phyloP scores from a whole-genome alignment of 53 echinoderm and acorn worm genomes.

The Crossaster papposus region DNA sequence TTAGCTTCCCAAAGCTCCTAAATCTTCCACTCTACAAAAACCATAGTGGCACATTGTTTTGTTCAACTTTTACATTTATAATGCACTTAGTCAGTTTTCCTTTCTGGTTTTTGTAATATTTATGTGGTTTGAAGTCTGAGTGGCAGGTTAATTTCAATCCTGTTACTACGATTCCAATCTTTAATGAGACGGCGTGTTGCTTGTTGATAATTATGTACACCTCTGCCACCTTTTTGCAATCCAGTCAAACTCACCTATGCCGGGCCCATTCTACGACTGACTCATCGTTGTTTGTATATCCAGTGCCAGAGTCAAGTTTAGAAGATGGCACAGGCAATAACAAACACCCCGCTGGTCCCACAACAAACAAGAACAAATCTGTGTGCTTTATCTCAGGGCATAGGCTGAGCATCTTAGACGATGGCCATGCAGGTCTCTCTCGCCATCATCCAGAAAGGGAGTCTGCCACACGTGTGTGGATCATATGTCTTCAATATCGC shows the following conservation, averaged over 20 bases:
- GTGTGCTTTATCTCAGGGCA: constrained; percentile 39
- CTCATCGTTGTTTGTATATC: constrained; percentile 38
- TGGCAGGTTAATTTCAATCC: neutral
- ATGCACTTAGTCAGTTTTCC: no score
- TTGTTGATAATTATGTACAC: neutral
- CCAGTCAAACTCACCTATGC: neutral
- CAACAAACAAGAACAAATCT: constrained; percentile 57
- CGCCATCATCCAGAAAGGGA: constrained; percentile 2
- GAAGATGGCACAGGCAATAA: constrained; percentile 36
- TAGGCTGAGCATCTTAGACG: neutral
- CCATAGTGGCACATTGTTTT: no score
- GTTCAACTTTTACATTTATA: no score
- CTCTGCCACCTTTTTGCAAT: neutral
- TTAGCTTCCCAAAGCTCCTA: no score
- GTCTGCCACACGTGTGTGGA: constrained; percentile 1
- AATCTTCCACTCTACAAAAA: no score
- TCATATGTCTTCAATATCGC: constrained; percentile 33
- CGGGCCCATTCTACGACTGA: constrained; percentile 1
- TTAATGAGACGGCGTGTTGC: neutral
- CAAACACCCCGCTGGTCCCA: constrained; percentile 33
- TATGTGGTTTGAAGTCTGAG: neutral
- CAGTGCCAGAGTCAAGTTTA: constrained; percentile 20
- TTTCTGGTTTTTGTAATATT: no score
- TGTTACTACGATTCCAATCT: neutral
- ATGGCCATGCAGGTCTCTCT: neutral